Evolutionary conservation across 2,797 vertebrate species (phyloP).

Genomic region (Gila robusta): DNA sequence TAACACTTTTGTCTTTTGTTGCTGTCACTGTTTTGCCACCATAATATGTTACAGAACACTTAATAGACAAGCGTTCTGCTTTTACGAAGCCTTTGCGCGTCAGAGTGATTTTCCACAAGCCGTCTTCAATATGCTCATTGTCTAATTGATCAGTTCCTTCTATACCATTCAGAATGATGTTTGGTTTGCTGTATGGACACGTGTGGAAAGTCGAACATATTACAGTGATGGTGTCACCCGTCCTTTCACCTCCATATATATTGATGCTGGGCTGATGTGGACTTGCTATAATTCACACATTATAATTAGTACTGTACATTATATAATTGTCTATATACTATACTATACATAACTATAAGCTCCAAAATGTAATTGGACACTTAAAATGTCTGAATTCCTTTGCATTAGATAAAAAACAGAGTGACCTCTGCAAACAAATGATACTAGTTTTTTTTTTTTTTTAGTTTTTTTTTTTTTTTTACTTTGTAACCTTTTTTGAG

Average conservation of each 20-base stretch:
- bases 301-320: not conserved
- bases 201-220: slow-evolving; percentile 4
- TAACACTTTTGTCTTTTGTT: not conserved
- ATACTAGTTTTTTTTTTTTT: too few relatives aligned
- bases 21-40: not conserved
- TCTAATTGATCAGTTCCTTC: not conserved
- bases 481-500: too few relatives aligned
- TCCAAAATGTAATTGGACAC: not conserved
- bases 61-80: not conserved
- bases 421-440: not conserved
- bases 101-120: slow-evolving; percentile 27
- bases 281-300: not conserved
- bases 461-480: too few relatives aligned
- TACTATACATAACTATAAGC: not conserved
- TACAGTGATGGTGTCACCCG: not conserved
- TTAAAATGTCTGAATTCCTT: not conserved
- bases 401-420: not conserved
- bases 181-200: slow-evolving; percentile 35
- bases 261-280: not conserved
- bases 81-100: slow-evolving; percentile 14
- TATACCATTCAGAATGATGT: slow-evolving; percentile 18
- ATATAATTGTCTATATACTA: not conserved
- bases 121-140: rapidly evolving
- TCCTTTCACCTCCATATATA: slow-evolving; percentile 4
- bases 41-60: slow-evolving; percentile 28